phyloP scores from a whole-genome alignment of 2,113 vertebrate genomes.

The Salvelinus alpinus region DNA sequence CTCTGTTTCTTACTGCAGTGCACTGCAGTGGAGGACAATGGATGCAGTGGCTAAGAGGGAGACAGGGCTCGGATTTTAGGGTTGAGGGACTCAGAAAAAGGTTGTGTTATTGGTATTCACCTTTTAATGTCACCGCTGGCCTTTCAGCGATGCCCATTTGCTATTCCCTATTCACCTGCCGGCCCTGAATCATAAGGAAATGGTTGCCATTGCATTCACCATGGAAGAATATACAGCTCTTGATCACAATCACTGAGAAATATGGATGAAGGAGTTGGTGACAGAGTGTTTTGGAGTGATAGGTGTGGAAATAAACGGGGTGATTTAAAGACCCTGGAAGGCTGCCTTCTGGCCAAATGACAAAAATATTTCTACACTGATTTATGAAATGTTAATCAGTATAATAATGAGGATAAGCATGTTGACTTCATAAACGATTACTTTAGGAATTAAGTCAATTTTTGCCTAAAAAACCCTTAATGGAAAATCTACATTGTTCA shows the following conservation, averaged over 20 bases:
- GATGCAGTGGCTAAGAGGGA: too few relatives aligned
- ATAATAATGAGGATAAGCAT: too few relatives aligned
- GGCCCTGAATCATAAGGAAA: conserved; percentile 16
- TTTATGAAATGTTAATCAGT: too few relatives aligned
- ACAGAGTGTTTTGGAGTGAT: background rate
- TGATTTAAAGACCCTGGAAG: background rate
- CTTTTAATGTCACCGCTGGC: conserved; percentile 18
- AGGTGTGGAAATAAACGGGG: background rate
- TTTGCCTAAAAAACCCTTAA: too few relatives aligned
- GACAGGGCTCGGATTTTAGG: background rate
- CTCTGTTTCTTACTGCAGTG: background rate
- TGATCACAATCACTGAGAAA: conserved; percentile 33
- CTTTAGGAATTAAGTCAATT: too few relatives aligned
- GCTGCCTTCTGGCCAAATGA: background rate
- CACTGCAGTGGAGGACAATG: background rate
- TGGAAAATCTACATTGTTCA: too few relatives aligned
- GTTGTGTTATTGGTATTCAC: conserved; percentile 31
- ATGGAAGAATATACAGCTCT: conserved; percentile 33
- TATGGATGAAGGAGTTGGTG: conserved; percentile 3
- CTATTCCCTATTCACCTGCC: conserved; percentile 8
- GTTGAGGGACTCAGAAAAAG: conserved; percentile 1
- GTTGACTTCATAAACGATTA: too few relatives aligned
- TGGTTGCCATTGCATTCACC: conserved; percentile 36
- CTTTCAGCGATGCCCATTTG: conserved; percentile 14
- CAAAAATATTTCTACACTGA: too few relatives aligned